Base-by-base conservation (phyloP, 2,113 vertebrate species). In the Campylomormyrus numenius region DNA sequence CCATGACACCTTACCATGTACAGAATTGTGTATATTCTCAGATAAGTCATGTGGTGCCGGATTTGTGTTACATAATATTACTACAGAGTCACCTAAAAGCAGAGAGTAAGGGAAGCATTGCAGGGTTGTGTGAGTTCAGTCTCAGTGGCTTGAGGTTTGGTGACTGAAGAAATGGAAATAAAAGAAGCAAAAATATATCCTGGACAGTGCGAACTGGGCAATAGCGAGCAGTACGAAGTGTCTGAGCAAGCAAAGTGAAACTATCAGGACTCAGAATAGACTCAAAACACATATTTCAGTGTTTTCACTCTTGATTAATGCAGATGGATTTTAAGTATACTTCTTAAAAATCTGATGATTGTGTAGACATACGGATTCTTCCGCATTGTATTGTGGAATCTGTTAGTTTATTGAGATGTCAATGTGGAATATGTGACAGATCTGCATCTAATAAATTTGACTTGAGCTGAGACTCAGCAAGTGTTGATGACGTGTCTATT, bases 61-160 rank as follows among this genome's bases (percentile, higher is more conserved):
- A 39, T 58, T 89, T 85, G 10, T 35, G 21, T 84, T 89, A 84
- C 77, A 58, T 84, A 84, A 89, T 42, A 24, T 42, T 50, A 70
- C 88, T 56, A 83, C 49, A 39, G 88, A 46, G 31, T 62, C 49
- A 46, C 62, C 31, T 62, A 21, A 58, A 80, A 46, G 6, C 17
- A 3, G 45, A 45, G 89, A 3, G 31, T 49, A 48, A 19, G 84
- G 27, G 19, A 87, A 46, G 45, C 1, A 66, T 45, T 50, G 52
- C 42, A 31, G 53, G 52, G 87, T 88, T 42, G 58, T 87, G 56
- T 31, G 31, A 80, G 85, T 88, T 90, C 89, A 90, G n/a, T 48
- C 58, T 90, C 52, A 53, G 62, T 88, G 89, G 89, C 35, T 90
- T 88, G 89, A 90, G 89, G 89, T 90, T 77, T 77, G 85, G 27